Conservation (phyloP, 2,888 invertebrate species). For the Sarcophaga subvicina region DNA sequence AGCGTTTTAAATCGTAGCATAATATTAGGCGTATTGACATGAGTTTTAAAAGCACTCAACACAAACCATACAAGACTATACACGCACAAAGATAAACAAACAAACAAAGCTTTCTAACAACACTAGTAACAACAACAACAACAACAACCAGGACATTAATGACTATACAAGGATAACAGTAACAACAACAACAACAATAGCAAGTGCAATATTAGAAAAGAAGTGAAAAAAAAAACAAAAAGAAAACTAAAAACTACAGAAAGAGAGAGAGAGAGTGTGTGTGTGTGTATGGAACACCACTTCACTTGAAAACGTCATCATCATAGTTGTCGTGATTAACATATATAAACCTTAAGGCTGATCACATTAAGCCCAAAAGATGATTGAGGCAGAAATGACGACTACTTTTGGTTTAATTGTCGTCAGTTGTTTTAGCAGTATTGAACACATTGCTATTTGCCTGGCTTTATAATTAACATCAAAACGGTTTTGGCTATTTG, state of each 20-base stretch:
- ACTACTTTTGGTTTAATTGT: neutral
- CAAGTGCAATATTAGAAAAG: neutral
- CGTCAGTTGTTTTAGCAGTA: neutral
- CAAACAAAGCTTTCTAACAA: constrained; percentile 26
- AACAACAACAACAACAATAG: neutral
- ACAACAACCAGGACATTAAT: neutral
- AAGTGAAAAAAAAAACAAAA: neutral
- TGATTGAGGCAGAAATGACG: neutral
- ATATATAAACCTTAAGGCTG: constrained; percentile 52
- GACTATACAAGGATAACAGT: neutral
- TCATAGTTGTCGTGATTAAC: constrained; percentile 60
- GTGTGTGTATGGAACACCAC: neutral
- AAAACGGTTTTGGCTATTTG: too few species aligned
- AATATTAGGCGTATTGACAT: constrained; percentile 55
- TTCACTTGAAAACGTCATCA: constrained; percentile 40
- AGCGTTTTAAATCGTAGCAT: constrained; percentile 54
- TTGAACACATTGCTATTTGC: too few species aligned
- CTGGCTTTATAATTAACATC: too few species aligned
- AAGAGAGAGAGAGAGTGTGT: too few species aligned
- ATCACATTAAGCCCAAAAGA: neutral
- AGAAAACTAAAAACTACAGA: neutral
- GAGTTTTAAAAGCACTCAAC: constrained; percentile 44
- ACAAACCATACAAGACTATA: neutral
- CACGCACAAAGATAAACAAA: neutral
- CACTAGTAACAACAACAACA: constrained; percentile 8